Conservation (phyloP, 2,888 invertebrate species). For the Ophioninae sp. region DNA sequence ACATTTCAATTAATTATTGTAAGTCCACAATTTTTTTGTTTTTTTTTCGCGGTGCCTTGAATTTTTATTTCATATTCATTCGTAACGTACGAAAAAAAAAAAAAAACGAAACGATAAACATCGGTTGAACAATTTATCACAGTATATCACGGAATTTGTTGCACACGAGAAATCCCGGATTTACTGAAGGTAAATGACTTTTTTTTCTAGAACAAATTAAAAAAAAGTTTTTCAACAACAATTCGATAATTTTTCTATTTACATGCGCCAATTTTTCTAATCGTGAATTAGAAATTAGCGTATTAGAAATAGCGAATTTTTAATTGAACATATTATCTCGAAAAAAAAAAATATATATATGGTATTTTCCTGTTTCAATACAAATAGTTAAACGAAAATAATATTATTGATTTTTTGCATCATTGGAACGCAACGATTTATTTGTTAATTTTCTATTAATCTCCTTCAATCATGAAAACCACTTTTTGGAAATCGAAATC, state of each 20-base stretch:
- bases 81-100: not conserved
- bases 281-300: not conserved
- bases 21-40: not conserved
- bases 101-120: not conserved
- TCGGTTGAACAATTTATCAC: not conserved
- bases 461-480: too few relatives aligned
- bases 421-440: too few relatives aligned
- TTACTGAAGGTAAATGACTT: not conserved
- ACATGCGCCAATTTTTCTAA: not conserved
- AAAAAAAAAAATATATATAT: not conserved
- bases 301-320: too few relatives aligned
- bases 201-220: not conserved
- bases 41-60: not conserved
- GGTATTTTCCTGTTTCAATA: too few relatives aligned
- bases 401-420: too few relatives aligned
- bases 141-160: not conserved
- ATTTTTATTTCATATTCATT: not conserved
- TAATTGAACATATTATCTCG: not conserved
- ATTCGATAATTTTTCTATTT: not conserved
- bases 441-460: too few relatives aligned
- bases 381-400: too few relatives aligned
- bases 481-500: too few relatives aligned
- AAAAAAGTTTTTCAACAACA: not conserved
- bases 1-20: constrained; percentile 2
- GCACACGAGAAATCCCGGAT: too few relatives aligned